These are phyloP conservation scores for Carassius gibelio DNA, from an alignment of 2,113 vertebrate genomes.

Conservation along the genomic window DNA sequence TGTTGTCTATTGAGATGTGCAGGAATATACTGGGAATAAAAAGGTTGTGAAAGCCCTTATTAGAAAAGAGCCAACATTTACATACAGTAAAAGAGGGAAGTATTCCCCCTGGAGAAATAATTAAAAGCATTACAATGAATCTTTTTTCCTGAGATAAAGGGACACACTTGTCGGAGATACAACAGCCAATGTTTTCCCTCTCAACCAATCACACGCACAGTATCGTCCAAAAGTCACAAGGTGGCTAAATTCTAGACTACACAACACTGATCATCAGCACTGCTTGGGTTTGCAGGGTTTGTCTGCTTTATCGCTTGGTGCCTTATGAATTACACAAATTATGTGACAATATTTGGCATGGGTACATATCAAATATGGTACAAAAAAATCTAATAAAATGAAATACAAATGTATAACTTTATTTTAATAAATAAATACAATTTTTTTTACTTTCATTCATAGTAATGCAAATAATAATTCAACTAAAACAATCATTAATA, in stretches of 20 bases:
- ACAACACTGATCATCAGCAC: not conserved
- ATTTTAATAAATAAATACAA: too few relatives aligned
- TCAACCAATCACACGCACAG: slow-evolving; percentile 64
- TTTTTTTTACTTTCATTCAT: too few relatives aligned
- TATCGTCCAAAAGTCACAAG: slow-evolving; percentile 41
- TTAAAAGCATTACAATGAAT: slow-evolving; percentile 65
- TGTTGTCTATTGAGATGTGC: not conserved
- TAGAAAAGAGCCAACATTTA: slow-evolving; percentile 59
- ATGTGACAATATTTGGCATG: too few relatives aligned
- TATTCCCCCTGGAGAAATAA: slow-evolving; percentile 57
- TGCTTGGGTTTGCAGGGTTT: not conserved
- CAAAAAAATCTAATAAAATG: not conserved
- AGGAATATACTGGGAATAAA: not conserved
- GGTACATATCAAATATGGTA: too few relatives aligned
- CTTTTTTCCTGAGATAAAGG: slow-evolving; percentile 73
- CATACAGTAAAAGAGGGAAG: slow-evolving; percentile 50
- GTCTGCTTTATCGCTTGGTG: too few relatives aligned
- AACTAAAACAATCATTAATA: not conserved
- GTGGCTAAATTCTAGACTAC: slow-evolving; percentile 6
- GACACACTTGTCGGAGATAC: slow-evolving; percentile 61
- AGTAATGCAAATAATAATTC: not conserved
- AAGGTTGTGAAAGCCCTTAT: slow-evolving; percentile 2
- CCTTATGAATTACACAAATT: too few relatives aligned
- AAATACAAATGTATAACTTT: not conserved
- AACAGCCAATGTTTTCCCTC: slow-evolving; percentile 53